Evolutionary conservation across 2,797 vertebrate species (phyloP).

Genomic region (Trichosurus vulpecula): DNA sequence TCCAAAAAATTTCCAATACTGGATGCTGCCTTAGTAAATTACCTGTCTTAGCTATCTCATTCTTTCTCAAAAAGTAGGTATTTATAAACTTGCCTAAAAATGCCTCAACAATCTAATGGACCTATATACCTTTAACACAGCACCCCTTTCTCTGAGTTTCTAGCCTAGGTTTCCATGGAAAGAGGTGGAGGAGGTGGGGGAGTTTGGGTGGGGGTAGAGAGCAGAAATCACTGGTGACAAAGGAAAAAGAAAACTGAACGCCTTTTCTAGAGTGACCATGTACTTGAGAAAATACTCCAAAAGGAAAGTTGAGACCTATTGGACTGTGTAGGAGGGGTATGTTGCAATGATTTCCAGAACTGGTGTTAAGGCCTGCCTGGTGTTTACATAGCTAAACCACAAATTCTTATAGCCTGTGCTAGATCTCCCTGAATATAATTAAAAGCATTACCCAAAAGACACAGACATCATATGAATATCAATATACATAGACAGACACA

Average conservation of each 20-base stretch:
- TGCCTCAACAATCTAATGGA: conserved; percentile 22
- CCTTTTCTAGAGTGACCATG: background rate
- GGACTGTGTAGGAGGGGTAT: conserved; percentile 50
- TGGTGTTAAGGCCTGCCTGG: conserved; percentile 55
- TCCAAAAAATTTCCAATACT: conserved; percentile 28
- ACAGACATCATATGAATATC: fast-evolving
- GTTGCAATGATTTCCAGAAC: conserved; percentile 62
- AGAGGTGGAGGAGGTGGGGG: background rate
- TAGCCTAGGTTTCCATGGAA: conserved; percentile 41
- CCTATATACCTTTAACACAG: conserved; percentile 5
- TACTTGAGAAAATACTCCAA: conserved; percentile 54
- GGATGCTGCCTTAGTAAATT: background rate
- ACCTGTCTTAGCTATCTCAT: conserved; percentile 23
- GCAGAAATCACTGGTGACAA: conserved; percentile 53
- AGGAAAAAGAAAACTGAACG: conserved; percentile 38
- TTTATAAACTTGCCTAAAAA: conserved; percentile 52
- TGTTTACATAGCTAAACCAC: conserved; percentile 48
- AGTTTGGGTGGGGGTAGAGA: background rate
- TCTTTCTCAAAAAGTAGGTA: conserved; percentile 27
- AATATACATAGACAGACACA: background rate
- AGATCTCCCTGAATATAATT: conserved; percentile 35
- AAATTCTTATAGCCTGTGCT: conserved; percentile 39
- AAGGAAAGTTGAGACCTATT: conserved; percentile 55
- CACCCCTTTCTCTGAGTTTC: background rate
- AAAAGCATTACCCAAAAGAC: conserved; percentile 54